A percentile compares a stretch with the other conserved stretches of the same genome.
These are phyloP conservation scores for Anhinga anhinga DNA, from an alignment of 2,113 vertebrate species.

Conservation along the genomic window DNA sequence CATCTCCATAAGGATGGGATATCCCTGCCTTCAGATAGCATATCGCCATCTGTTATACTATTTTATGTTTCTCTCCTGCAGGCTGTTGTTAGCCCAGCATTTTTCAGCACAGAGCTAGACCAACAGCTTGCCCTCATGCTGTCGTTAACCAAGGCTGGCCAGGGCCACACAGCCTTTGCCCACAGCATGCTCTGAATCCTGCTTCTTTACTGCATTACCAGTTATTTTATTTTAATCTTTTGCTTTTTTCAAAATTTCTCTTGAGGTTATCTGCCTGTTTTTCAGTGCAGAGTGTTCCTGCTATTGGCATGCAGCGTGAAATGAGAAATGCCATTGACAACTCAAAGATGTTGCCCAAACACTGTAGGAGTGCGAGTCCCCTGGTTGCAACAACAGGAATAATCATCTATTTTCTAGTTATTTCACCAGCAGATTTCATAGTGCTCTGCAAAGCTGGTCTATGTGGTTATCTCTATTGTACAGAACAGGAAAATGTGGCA, in stretches of 20 bases:
- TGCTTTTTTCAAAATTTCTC: background rate
- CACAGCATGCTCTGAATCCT: background rate
- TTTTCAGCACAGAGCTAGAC: background rate
- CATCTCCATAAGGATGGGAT: slow-evolving; percentile 8
- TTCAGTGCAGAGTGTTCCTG: background rate
- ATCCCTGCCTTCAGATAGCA: slow-evolving; percentile 35
- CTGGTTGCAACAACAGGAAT: background rate
- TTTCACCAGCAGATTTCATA: background rate
- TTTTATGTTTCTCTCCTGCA: background rate
- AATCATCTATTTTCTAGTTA: background rate
- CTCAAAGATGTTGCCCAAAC: background rate
- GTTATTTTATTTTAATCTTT: background rate
- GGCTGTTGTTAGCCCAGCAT: background rate
- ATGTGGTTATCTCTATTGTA: background rate
- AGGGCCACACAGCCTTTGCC: background rate
- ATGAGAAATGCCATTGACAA: background rate
- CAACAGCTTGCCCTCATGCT: background rate
- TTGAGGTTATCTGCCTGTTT: background rate
- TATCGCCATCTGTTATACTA: background rate
- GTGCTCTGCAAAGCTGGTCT: background rate
- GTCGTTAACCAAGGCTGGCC: background rate
- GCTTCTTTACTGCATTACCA: background rate
- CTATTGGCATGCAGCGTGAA: background rate
- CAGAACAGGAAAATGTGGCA: background rate
- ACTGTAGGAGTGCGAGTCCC: rapidly evolving